Conservation (phyloP, 1,140 invertebrate genomes). For the Planococcus citri region DNA sequence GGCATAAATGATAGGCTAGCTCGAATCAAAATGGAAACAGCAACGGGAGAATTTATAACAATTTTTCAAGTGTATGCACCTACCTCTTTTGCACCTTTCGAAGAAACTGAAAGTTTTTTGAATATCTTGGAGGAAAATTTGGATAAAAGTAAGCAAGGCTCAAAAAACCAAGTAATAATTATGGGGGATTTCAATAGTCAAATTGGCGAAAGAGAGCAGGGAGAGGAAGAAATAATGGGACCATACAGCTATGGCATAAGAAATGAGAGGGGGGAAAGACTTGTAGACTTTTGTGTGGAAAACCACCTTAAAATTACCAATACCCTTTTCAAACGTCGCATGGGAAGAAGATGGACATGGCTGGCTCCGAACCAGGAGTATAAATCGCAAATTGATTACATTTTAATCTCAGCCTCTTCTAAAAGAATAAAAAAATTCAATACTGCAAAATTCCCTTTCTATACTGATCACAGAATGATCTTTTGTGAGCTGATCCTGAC, state of each 20-base stretch:
- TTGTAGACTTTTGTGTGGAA: background rate
- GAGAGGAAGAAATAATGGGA: background rate
- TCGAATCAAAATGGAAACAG: background rate
- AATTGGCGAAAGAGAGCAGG: background rate
- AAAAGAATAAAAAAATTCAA: background rate
- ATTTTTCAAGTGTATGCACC: slow-evolving; percentile 21
- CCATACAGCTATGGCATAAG: slow-evolving; percentile 12
- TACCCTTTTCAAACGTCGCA: background rate
- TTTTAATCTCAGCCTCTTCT: background rate
- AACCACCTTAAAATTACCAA: slow-evolving; percentile 8
- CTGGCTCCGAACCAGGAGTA: background rate
- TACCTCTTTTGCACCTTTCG: background rate
- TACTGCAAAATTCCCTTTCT: background rate
- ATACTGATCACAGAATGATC: slow-evolving; percentile 14
- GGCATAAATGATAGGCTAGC: background rate
- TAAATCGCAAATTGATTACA: slow-evolving; percentile 12
- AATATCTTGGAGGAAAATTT: background rate
- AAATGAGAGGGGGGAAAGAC: slow-evolving; percentile 20
- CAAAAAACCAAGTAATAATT: background rate
- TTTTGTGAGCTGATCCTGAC: background rate
- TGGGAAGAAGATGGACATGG: slow-evolving; percentile 19
- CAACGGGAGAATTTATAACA: background rate
- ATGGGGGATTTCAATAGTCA: slow-evolving; percentile 22
- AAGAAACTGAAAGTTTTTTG: slow-evolving; percentile 11
- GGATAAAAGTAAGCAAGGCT: background rate